Conservation (phyloP, 1,140 invertebrate species). For the Drosophila lacteicornis region DNA sequence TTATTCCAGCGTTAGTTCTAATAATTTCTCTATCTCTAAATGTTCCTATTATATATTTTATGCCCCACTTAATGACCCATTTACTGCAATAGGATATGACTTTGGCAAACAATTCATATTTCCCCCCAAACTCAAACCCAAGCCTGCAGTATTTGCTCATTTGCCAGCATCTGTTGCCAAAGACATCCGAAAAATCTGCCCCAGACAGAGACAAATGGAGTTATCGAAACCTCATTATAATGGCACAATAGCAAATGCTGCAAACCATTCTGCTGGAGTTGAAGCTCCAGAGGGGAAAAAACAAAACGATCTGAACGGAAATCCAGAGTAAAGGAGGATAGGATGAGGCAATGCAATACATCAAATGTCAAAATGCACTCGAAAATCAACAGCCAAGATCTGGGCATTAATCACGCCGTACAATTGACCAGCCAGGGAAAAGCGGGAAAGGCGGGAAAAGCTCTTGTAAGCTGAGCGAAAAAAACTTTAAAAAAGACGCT, state of each 20-base stretch:
- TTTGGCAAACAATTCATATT: constrained; percentile 13
- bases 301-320: constrained; percentile 1
- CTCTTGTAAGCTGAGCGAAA: constrained; percentile 20
- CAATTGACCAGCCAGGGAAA: constrained; percentile 56
- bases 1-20: too few species aligned
- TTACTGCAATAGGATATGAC: constrained; percentile 13
- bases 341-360: constrained; percentile 69
- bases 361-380: constrained; percentile 81
- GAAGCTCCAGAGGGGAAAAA: constrained; percentile 2
- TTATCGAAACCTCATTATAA: constrained; percentile 81
- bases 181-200: constrained; percentile 57
- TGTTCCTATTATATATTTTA: neutral
- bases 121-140: neutral
- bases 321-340: constrained; percentile 6
- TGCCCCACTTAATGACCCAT: neutral
- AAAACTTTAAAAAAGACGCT: constrained; percentile 60
- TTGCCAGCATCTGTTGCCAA: constrained; percentile 34
- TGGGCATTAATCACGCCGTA: constrained; percentile 70
- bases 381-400: constrained; percentile 77
- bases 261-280: constrained; percentile 9
- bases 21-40: neutral
- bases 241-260: constrained; percentile 62
- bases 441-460: constrained; percentile 29
- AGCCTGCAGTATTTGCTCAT: constrained; percentile 5
- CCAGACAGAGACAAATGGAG: constrained; percentile 79